These are phyloP conservation scores for Alauda arvensis DNA, from an alignment of 2,797 vertebrate species.

Conservation along the genomic window DNA sequence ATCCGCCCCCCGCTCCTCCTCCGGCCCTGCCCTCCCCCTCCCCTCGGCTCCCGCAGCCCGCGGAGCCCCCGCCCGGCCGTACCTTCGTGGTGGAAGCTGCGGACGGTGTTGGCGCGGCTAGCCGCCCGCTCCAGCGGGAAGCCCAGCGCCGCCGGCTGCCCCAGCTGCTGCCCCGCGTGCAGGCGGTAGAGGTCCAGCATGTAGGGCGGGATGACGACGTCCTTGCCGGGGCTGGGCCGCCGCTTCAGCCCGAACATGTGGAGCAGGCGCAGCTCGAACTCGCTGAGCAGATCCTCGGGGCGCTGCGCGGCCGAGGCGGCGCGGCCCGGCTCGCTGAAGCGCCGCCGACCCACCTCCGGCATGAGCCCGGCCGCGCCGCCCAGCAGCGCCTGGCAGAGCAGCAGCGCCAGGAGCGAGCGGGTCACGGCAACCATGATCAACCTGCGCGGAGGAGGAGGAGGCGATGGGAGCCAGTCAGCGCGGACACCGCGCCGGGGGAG, in stretches of 20 bases:
- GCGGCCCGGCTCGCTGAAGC: slow-evolving; percentile 82
- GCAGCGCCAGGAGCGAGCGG: slow-evolving; percentile 93
- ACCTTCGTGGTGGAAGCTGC: slow-evolving; percentile 99
- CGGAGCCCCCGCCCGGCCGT: slow-evolving; percentile 38
- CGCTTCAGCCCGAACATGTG: slow-evolving; percentile 95
- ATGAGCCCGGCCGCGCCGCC: slow-evolving; percentile 91
- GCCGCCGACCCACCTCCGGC: slow-evolving; percentile 91
- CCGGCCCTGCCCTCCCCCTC: neutral
- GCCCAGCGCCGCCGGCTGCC: slow-evolving; percentile 79
- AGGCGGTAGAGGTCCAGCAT: slow-evolving; percentile 95
- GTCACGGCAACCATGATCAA: slow-evolving; percentile 97
- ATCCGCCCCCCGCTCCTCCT: slow-evolving; percentile 38
- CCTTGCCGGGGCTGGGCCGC: slow-evolving; percentile 88
- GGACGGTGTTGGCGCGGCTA: slow-evolving; percentile 94
- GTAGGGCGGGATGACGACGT: slow-evolving; percentile 91
- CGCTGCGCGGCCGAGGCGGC: slow-evolving; percentile 82
- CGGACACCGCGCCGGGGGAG: neutral
- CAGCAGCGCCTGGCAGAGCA: slow-evolving; percentile 94
- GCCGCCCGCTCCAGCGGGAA: slow-evolving; percentile 85
- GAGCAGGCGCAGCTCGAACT: slow-evolving; percentile 93
- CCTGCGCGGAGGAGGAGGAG: slow-evolving; percentile 76
- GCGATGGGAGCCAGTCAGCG: slow-evolving; percentile 13
- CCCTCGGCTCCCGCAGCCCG: neutral
- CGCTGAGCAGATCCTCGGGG: slow-evolving; percentile 86
- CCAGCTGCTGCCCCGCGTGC: slow-evolving; percentile 86